Evolutionary conservation across 2,113 vertebrate genomes (phyloP), one percentile per base, ranked within the genome.

Genomic region (Acrocephalus arundinaceus): DNA sequence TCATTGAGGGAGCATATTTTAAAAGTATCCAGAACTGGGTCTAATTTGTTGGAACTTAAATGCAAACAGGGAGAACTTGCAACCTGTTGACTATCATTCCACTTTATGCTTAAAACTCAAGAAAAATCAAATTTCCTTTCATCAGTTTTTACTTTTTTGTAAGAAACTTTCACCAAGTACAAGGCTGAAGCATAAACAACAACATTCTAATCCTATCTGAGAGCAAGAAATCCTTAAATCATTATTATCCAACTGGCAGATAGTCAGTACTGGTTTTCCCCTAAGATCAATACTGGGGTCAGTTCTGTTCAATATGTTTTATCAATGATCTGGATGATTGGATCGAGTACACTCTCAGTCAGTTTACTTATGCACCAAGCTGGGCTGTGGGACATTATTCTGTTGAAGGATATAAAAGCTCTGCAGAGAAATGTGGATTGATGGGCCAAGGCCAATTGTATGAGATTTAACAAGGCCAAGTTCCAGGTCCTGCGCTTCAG

Each of bases 41-140:
- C 13, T 63, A 43, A n/a, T 37, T 68, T 20, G 22, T 7, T 46
- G 15, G 45, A 67, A 7, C 3, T 54, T 48, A 82, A 55, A 92
- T 1, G 3, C 1, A 6, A 55, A 2, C 9, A 51, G 10, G 15
- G 2, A 3, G 7, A 87, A 43, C 30, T 21, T 83, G 23, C 1
- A 49, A 27, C 6, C 5, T 80, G 14, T 35, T 62, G 20, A 76
- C 9, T 30, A 16, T 66, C 59, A 39, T 43, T 83, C 17, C 5
- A 57, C 25, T 65, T 61, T 21, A 57, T 21, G 17, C 5, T 21
- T 72, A 58, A 85, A 1, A 13, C n/a, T 79, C 43, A 72, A 73
- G 12, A 87, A 31, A 59, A 79, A 61, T 45, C 11, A 45, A 33
- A 4, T n/a, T 75, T 59, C 3, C 8, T 48, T 65, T 75, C 10